Percentiles rank a stretch among this genome's conserved stretches.
Conservation (phyloP, 2,113 vertebrate genomes). For the Pagrus major region DNA sequence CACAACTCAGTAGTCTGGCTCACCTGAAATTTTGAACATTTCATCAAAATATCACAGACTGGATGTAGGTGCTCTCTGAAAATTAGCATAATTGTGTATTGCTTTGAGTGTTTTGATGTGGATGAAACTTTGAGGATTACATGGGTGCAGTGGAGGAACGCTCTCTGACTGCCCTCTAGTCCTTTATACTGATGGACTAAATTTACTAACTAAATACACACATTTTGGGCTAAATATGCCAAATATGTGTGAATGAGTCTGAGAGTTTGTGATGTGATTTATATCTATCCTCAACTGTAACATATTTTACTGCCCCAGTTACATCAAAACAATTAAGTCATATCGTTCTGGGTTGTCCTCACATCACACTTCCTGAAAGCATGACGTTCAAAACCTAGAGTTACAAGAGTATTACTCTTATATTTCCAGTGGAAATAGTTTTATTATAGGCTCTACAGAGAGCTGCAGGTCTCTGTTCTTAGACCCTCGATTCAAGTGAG, state of each 20-base stretch:
- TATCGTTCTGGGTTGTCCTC: neutral
- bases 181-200: neutral
- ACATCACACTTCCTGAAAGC: neutral
- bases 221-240: neutral
- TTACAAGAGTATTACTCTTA: neutral
- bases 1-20: too few species aligned
- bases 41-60: too few species aligned
- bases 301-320: too few species aligned
- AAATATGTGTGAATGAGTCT: neutral
- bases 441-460: neutral
- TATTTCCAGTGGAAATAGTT: neutral
- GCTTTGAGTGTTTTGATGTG: too few species aligned
- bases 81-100: too few species aligned
- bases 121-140: too few species aligned
- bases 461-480: neutral
- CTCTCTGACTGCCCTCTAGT: neutral
- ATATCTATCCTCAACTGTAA: neutral
- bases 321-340: neutral
- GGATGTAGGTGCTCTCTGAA: too few species aligned
- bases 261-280: too few species aligned
- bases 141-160: neutral
- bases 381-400: neutral
- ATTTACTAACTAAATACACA: neutral
- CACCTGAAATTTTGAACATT: too few species aligned
- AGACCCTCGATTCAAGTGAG: too few species aligned